phyloP scores from a whole-genome alignment of 2,113 vertebrate genomes.

The Sula dactylatra region DNA sequence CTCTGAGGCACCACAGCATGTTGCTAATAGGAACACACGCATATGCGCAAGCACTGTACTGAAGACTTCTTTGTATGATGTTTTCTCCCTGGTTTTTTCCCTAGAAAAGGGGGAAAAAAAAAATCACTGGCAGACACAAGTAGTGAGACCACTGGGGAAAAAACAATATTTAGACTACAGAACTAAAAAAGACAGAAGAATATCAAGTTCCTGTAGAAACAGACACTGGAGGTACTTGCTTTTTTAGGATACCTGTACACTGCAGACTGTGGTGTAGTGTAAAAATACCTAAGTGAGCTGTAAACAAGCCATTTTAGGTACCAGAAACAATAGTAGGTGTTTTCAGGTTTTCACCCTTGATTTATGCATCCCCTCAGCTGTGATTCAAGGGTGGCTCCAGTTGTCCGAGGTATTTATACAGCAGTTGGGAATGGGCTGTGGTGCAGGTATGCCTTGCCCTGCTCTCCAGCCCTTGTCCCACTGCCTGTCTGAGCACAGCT shows the following conservation, averaged over 20 bases:
- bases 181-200: not conserved
- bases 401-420: accelerated
- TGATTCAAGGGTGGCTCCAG: not conserved
- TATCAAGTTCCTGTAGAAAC: not conserved
- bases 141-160: not conserved
- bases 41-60: not conserved
- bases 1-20: not conserved
- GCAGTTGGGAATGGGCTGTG: not conserved
- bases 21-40: accelerated
- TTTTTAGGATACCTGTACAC: not conserved
- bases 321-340: not conserved
- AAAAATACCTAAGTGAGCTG: not conserved
- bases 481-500: not conserved
- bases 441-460: not conserved
- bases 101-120: not conserved
- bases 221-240: not conserved
- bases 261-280: not conserved
- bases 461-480: not conserved
- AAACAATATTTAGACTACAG: not conserved
- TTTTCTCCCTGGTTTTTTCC: not conserved
- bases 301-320: not conserved
- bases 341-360: not conserved
- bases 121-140: not conserved
- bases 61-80: not conserved
- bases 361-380: not conserved